Evolutionary conservation across 2,888 invertebrate species (phyloP), one percentile per base, ranked within the genome.

Genomic region (Tipula confusa): DNA sequence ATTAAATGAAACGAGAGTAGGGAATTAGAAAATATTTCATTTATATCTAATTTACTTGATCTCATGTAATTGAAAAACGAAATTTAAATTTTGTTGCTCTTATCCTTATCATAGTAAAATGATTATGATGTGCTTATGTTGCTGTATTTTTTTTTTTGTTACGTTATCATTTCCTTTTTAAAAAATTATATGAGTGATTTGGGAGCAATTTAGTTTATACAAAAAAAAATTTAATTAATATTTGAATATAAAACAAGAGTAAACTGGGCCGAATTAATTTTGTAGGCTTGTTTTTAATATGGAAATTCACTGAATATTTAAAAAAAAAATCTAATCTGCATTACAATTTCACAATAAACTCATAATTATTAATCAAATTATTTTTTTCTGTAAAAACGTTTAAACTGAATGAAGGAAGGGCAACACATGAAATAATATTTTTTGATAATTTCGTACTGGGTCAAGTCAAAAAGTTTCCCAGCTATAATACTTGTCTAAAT

Each of bases 1-100:
- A 64, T 64, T 64, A 64, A 64, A 64, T 64, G 9, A 64, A 64
- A 64, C 64, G 64, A 64, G 64, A 64, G 24, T 64, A 64, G 64
- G 64, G 64, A 64, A 64, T 64, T 64, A 64, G 64, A 64, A 64
- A 64, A 64, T 64, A 24, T 64, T 64, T 64, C 64, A 9, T 64
- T 64, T 9, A 24, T 64, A 64, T 64, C 64, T 64, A 64, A 64
- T 64, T 64, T 64, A 64, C 64, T 64, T 64, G 64, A 64, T 64
- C 64, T 64, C 64, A 64, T 64, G 18, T 64, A 64, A 64, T 64
- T 64, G 64, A 64, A 64, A 64, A 24, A 11, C 24, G 24, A 24
- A 64, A 64, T 64, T 64, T 64, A 64, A 64, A 64, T 64, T 64
- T 64, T 64, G 64, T 64, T 64, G 24, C 64, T 9, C 15, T 64